Evolutionary conservation across 2,797 vertebrate species (phyloP).

Genomic region (Sphenopsis melanotis): DNA sequence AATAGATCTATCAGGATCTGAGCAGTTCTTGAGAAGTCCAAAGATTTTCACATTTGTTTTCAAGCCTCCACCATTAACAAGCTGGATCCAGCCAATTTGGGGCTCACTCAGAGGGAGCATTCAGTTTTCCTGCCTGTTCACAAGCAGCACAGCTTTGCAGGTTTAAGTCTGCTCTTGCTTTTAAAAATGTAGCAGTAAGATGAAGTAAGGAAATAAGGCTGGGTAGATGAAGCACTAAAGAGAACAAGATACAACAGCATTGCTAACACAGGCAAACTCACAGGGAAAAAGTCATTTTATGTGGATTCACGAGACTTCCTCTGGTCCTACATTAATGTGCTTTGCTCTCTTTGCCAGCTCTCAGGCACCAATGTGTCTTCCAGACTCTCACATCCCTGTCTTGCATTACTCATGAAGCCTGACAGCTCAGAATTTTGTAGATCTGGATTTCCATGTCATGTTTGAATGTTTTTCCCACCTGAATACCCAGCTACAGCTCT

Average conservation of each 20-base stretch:
- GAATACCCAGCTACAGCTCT: not conserved
- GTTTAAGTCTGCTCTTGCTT: not conserved
- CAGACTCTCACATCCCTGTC: not conserved
- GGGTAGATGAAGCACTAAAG: not conserved
- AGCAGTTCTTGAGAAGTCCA: not conserved
- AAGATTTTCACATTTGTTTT: not conserved
- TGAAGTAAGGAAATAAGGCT: not conserved
- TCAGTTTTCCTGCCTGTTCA: not conserved
- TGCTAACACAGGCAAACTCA: not conserved
- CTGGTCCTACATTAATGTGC: not conserved
- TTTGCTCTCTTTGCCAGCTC: not conserved
- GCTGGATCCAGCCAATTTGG: not conserved
- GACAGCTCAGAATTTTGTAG: not conserved
- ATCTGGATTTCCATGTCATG: not conserved
- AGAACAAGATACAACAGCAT: not conserved
- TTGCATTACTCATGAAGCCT: not conserved
- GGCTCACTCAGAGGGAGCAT: not conserved
- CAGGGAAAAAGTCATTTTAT: not conserved
- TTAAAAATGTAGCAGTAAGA: not conserved
- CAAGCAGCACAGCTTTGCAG: not conserved
- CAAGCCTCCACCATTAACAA: not conserved
- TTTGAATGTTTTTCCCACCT: not conserved
- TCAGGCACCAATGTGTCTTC: not conserved
- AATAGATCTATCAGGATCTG: not conserved
- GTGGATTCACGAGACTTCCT: not conserved